A percentile compares a stretch with the other conserved stretches of the same genome.
Conservation (phyloP, 2,797 vertebrate species). For the Anguilla megastoma region DNA sequence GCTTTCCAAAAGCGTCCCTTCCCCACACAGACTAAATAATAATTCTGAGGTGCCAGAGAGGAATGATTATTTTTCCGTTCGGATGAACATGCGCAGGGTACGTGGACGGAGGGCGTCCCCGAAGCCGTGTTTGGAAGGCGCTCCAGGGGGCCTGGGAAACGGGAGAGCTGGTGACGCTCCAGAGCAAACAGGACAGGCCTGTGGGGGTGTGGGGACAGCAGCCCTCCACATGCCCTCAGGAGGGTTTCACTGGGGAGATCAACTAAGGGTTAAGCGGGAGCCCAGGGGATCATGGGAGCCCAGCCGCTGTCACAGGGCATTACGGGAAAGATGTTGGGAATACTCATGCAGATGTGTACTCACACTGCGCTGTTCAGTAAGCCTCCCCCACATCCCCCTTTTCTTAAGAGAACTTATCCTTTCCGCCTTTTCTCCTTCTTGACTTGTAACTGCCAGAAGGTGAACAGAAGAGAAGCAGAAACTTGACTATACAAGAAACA, state of each 20-base stretch:
- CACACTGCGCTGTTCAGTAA: background rate
- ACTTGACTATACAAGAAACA: background rate
- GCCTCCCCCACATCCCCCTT: background rate
- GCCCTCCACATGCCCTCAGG: background rate
- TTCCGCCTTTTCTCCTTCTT: background rate
- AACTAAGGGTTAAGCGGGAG: background rate
- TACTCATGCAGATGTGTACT: background rate
- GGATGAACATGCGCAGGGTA: background rate
- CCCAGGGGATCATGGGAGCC: conserved; percentile 12
- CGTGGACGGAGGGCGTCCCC: background rate
- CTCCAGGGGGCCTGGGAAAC: background rate
- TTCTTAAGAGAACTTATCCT: background rate
- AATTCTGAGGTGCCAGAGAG: conserved; percentile 9
- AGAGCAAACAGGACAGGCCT: background rate
- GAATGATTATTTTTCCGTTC: background rate
- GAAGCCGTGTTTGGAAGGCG: background rate
- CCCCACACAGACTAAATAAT: background rate
- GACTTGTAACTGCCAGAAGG: background rate
- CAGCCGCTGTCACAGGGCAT: background rate
- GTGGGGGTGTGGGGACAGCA: background rate
- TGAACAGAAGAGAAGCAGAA: background rate
- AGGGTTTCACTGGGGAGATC: background rate
- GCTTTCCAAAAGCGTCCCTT: background rate
- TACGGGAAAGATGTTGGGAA: conserved; percentile 5
- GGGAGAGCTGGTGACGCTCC: background rate